These are phyloP conservation scores for Fopius arisanus DNA, from an alignment of 1,140 invertebrate genomes.

Conservation along the genomic window DNA sequence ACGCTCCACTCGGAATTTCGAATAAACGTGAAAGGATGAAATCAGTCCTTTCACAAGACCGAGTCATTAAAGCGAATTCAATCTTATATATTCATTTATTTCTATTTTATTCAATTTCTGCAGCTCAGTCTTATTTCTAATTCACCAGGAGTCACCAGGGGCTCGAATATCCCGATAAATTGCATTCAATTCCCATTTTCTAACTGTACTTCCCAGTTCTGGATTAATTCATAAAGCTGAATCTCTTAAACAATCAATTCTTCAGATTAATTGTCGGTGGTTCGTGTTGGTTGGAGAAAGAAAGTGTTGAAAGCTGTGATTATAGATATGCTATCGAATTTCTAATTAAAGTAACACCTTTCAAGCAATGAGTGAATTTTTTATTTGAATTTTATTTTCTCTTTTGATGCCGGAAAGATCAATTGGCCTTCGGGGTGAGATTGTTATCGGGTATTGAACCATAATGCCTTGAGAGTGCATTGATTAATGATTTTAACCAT, in stretches of 20 bases:
- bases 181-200: not conserved
- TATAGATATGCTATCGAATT: not conserved
- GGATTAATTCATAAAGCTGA: not conserved
- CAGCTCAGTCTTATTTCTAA: not conserved
- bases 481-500: not conserved
- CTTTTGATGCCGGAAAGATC: not conserved
- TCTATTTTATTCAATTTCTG: not conserved
- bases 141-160: not conserved
- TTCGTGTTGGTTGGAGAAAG: not conserved
- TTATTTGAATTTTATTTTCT: not conserved
- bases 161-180: not conserved
- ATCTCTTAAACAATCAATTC: not conserved
- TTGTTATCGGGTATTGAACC: not conserved
- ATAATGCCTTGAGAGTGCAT: not conserved
- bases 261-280: not conserved
- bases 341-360: conserved; percentile 3
- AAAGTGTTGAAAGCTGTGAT: not conserved
- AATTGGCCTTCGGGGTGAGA: not conserved
- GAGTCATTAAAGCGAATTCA: conserved; percentile 21
- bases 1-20: not conserved
- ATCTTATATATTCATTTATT: not conserved
- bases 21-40: conserved; percentile 28
- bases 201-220: not conserved
- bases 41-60: conserved; percentile 36
- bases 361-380: not conserved